Percentiles rank a stretch among this genome's conserved stretches.
phyloP scores from a whole-genome alignment of 1,140 invertebrate genomes.

The Calephelis virginiensis region DNA sequence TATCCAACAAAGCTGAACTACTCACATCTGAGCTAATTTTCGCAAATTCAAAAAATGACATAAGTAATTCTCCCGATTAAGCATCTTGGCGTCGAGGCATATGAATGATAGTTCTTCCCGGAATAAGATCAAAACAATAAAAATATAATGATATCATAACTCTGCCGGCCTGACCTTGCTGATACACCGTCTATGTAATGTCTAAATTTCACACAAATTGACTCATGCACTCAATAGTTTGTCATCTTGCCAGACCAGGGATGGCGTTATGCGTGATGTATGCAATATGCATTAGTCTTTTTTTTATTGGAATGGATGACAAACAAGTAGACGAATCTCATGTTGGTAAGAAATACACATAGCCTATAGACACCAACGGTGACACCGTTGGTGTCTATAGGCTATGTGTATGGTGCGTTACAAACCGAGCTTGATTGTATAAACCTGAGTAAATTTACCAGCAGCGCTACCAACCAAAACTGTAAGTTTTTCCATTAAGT shows the following conservation, averaged over 20 bases:
- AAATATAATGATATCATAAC: constrained; percentile 7
- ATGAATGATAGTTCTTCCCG: constrained; percentile 1
- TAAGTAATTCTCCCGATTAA: not conserved
- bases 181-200: constrained; percentile 13
- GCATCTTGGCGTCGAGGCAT: not conserved
- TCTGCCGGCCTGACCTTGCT: not conserved
- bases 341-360: too few relatives aligned
- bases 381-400: too few relatives aligned
- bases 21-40: too few relatives aligned
- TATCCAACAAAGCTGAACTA: not conserved
- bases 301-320: too few relatives aligned
- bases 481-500: too few relatives aligned
- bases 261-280: constrained; percentile 20
- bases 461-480: too few relatives aligned
- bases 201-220: constrained; percentile 21
- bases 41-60: too few relatives aligned
- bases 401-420: too few relatives aligned
- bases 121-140: constrained; percentile 12
- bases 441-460: too few relatives aligned
- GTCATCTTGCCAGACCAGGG: constrained; percentile 28
- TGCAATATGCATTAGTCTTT: not conserved
- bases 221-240: constrained; percentile 21
- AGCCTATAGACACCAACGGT: too few relatives aligned
- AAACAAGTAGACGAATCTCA: too few relatives aligned
- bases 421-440: too few relatives aligned